Conservation (phyloP, 2,888 invertebrate genomes). For the Rhagium mordax region DNA sequence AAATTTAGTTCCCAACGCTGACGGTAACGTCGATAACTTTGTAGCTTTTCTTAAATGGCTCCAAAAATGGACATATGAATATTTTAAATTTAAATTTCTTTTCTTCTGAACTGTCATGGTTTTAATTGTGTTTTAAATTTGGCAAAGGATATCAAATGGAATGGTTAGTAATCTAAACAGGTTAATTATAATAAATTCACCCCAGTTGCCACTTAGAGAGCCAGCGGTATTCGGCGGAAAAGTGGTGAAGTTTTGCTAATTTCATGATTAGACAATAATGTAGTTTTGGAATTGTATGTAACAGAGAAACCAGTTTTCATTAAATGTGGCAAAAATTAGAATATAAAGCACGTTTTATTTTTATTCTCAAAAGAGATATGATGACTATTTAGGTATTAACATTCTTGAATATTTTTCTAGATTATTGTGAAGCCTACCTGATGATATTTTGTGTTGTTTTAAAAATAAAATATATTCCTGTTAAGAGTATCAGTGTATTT, state of each 20-base stretch:
- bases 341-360: too few species aligned
- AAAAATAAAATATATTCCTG: slow-evolving; percentile 14
- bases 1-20: too few species aligned
- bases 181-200: too few species aligned
- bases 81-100: too few species aligned
- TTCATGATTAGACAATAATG: background rate
- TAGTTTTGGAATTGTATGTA: background rate
- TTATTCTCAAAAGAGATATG: background rate
- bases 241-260: background rate
- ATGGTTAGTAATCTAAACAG: too few species aligned
- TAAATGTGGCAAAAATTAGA: background rate
- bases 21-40: too few species aligned
- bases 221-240: background rate
- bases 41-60: too few species aligned
- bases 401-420: slow-evolving; percentile 6
- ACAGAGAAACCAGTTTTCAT: background rate
- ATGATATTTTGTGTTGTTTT: background rate
- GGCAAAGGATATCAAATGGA: too few species aligned
- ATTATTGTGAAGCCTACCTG: background rate
- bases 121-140: too few species aligned
- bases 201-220: background rate
- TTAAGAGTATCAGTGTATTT: background rate
- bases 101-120: too few species aligned
- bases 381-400: background rate
- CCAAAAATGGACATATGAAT: too few species aligned